phyloP scores from a whole-genome alignment of 2,113 vertebrate genomes.

The Psettodes erumei region DNA sequence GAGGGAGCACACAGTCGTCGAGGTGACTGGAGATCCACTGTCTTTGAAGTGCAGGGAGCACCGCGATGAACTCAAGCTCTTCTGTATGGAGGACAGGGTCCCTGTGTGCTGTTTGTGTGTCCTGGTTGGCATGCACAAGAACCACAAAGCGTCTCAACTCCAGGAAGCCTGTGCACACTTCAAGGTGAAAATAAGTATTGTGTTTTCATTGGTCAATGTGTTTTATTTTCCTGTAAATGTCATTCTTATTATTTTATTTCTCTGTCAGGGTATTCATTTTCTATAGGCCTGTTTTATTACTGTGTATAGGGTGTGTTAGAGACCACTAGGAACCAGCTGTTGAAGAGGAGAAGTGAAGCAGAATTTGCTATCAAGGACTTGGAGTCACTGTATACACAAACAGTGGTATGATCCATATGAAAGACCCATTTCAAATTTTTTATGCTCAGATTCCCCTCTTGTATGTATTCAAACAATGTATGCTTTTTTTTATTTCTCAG shows the following conservation, averaged over 20 bases:
- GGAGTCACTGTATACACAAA: conserved; percentile 74
- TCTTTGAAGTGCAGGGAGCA: conserved; percentile 83
- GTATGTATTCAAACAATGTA: background rate
- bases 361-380: conserved; percentile 74
- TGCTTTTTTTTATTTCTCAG: conserved; percentile 48
- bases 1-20: conserved; percentile 77
- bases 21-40: conserved; percentile 72
- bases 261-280: conserved; percentile 12
- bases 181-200: conserved; percentile 65
- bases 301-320: conserved; percentile 70
- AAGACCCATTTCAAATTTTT: background rate
- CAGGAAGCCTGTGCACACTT: conserved; percentile 74
- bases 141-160: conserved; percentile 73
- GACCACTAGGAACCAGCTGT: conserved; percentile 65
- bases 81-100: conserved; percentile 76
- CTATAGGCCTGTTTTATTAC: conserved; percentile 40
- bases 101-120: conserved; percentile 80
- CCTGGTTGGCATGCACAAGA: conserved; percentile 76
- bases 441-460: background rate
- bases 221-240: background rate
- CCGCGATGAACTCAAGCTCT: conserved; percentile 80
- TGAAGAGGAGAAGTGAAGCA: conserved; percentile 72
- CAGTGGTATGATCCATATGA: conserved; percentile 63
- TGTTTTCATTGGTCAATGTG: no score
- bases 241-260: background rate